Evolutionary conservation across 1,140 invertebrate species (phyloP).

Genomic region (Heliconius hermathena): DNA sequence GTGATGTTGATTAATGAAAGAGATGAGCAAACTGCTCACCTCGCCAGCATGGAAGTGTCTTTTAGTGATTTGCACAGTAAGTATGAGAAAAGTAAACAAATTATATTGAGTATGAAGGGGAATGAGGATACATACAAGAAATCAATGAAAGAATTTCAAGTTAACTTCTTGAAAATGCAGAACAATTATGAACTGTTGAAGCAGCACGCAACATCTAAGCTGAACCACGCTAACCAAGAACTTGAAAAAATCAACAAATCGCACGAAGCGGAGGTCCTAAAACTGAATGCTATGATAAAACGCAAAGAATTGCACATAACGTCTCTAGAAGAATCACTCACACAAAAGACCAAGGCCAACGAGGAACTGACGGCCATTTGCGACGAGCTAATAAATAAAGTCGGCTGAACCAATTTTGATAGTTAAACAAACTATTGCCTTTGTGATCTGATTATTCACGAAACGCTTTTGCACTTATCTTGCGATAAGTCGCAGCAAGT

Average conservation of each 20-base stretch:
- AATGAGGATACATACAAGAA: constrained; percentile 74
- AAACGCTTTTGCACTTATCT: constrained; percentile 61
- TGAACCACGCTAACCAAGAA: constrained; percentile 84
- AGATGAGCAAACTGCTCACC: constrained; percentile 87
- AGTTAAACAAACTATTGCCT: constrained; percentile 20
- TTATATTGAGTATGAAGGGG: constrained; percentile 72
- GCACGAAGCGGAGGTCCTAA: constrained; percentile 86
- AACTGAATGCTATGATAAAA: constrained; percentile 88
- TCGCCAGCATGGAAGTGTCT: constrained; percentile 88
- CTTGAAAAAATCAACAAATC: constrained; percentile 84
- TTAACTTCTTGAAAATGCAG: constrained; percentile 73
- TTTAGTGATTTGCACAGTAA: constrained; percentile 89
- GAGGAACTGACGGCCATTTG: constrained; percentile 89
- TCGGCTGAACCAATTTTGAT: constrained; percentile 60
- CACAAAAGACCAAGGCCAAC: constrained; percentile 89
- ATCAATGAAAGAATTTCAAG: constrained; percentile 69
- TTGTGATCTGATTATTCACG: constrained; percentile 54
- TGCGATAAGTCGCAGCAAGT: constrained; percentile 64
- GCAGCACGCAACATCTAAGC: constrained; percentile 76
- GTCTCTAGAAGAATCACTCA: constrained; percentile 86
- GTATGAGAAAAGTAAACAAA: constrained; percentile 78
- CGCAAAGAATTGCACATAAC: constrained; percentile 87
- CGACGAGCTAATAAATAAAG: constrained; percentile 89
- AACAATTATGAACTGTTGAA: constrained; percentile 76
- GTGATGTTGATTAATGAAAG: constrained; percentile 79